Conservation (phyloP, 2,888 invertebrate genomes). For the Cancer borealis region DNA sequence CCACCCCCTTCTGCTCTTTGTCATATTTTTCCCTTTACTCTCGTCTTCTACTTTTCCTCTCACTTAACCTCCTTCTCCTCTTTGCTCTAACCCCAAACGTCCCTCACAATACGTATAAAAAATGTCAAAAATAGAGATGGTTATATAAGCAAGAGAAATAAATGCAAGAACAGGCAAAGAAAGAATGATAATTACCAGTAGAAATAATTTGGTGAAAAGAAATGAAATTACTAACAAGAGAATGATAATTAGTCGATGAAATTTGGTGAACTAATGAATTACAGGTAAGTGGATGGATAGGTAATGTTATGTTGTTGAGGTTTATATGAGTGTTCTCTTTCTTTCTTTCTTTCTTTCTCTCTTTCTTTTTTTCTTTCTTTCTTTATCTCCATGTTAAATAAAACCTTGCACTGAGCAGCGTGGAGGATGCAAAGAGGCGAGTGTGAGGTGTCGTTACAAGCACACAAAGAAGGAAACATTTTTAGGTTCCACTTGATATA, state of each 20-base stretch:
- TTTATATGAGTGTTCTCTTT: neutral
- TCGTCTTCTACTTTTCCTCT: too few species aligned
- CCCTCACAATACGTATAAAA: neutral
- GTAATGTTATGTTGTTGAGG: neutral
- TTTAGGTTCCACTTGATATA: neutral
- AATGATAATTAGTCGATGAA: neutral
- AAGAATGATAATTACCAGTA: neutral
- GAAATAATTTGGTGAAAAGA: neutral
- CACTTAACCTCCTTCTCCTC: neutral
- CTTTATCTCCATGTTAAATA: neutral
- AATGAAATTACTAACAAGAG: neutral
- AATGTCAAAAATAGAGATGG: neutral
- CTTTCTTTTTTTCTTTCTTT: neutral
- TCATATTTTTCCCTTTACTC: neutral
- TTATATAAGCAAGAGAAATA: neutral
- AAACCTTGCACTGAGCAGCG: neutral
- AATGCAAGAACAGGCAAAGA: neutral
- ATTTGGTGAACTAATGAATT: neutral
- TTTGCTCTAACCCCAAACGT: too few species aligned
- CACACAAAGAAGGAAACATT: neutral
- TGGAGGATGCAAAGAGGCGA: neutral
- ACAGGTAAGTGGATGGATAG: neutral
- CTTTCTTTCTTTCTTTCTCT: neutral
- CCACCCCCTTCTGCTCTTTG: neutral
- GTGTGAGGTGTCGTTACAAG: neutral